Evolutionary conservation across 2,888 invertebrate genomes (phyloP).

Genomic region (Drosophila atroscutellata): DNA sequence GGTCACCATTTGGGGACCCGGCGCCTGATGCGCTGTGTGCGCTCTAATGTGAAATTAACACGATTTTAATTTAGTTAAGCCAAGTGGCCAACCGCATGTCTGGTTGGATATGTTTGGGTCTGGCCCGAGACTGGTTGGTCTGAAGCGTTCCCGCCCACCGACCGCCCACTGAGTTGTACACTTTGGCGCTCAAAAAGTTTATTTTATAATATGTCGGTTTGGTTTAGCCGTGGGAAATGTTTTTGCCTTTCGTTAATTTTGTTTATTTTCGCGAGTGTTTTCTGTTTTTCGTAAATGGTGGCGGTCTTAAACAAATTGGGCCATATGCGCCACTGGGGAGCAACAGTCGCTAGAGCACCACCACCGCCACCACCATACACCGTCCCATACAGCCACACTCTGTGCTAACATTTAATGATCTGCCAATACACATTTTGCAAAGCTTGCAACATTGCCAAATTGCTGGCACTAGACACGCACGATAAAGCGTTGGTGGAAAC

Average conservation of each 20-base stretch:
- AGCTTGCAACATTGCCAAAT: constrained; percentile 52
- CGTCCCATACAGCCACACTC: neutral
- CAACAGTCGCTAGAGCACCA: constrained; percentile 17
- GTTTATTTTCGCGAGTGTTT: constrained; percentile 64
- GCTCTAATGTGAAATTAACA: constrained; percentile 82
- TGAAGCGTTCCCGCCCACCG: constrained; percentile 7
- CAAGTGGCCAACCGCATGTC: constrained; percentile 74
- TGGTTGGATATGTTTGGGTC: constrained; percentile 8
- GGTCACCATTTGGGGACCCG: constrained; percentile 58
- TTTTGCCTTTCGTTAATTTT: constrained; percentile 70
- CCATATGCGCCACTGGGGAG: constrained; percentile 30
- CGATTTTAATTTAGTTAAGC: constrained; percentile 81
- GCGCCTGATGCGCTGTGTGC: constrained; percentile 61
- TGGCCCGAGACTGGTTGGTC: constrained; percentile 8
- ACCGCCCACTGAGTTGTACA: constrained; percentile 20
- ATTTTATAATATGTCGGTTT: constrained; percentile 72
- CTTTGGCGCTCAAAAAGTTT: constrained; percentile 53
- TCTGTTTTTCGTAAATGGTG: constrained; percentile 39
- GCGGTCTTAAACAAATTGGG: constrained; percentile 64
- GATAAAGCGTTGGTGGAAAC: constrained; percentile 46
- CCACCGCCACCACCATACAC: neutral
- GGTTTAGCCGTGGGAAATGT: constrained; percentile 59
- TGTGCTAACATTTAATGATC: constrained; percentile 54
- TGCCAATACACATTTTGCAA: constrained; percentile 50
- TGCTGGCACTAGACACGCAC: constrained; percentile 54